Evolutionary conservation across 2,888 invertebrate genomes (phyloP).

Genomic region (Synanthedon vespiformis): DNA sequence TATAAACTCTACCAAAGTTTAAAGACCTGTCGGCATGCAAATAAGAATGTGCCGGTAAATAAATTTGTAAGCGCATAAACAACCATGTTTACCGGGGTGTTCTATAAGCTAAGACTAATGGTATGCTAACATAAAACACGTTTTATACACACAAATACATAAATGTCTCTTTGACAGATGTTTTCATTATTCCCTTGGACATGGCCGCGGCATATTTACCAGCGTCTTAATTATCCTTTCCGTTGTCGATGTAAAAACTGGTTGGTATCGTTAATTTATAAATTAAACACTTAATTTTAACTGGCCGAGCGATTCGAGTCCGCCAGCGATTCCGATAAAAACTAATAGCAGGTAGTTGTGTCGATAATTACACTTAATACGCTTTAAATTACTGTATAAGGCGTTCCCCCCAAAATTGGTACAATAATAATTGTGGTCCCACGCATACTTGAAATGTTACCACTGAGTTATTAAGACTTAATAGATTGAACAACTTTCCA

Average conservation of each 20-base stretch:
- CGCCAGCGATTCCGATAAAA: constrained; percentile 26
- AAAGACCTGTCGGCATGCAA: not conserved
- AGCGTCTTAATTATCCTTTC: constrained; percentile 1
- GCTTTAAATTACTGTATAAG: constrained; percentile 23
- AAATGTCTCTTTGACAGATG: not conserved
- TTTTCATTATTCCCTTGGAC: not conserved
- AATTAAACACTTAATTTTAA: constrained; percentile 43
- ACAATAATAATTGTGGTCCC: constrained; percentile 10
- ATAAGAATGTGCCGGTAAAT: not conserved
- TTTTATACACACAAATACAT: not conserved
- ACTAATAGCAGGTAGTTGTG: constrained; percentile 27
- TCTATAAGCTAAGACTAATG: not conserved
- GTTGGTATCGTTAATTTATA: constrained; percentile 31
- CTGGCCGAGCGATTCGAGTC: constrained; percentile 25
- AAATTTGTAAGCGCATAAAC: not conserved
- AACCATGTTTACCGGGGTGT: not conserved
- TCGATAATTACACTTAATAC: constrained; percentile 34
- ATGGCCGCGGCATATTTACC: not conserved
- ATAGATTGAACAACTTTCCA: not conserved
- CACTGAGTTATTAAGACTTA: not conserved
- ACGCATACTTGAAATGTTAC: constrained; percentile 1
- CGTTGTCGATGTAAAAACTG: constrained; percentile 20
- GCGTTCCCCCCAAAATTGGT: constrained; percentile 10
- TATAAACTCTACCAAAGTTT: no score
- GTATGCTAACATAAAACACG: not conserved